Evolutionary conservation across 1,140 invertebrate species (phyloP), one percentile per base, ranked within the genome.

Genomic region (Zeugodacus cucurbitae): DNA sequence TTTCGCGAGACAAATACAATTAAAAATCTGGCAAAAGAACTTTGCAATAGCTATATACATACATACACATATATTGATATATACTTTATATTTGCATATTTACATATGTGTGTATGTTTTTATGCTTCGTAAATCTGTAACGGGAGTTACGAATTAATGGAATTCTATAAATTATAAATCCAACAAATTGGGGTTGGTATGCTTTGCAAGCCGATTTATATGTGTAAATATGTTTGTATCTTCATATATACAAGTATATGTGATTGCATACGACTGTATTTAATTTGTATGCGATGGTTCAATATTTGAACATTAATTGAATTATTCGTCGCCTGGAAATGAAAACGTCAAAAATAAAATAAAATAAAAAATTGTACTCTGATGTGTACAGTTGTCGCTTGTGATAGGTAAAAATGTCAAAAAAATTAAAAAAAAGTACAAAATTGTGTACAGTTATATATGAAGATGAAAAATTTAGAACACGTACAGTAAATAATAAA

Each of bases 211-310:
- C 22, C 62, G 7, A 3, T 32, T 29, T 26, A 14, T 37, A 17
- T 17, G 17, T 3, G 17, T 2, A 34, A 70, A 34, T 70, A 70
- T 82, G 67, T 22, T 20, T 41, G 62, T 48, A 14, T 10, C 14
- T 0, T 14, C 44, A 22, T 58, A 37, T 57, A 59, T 57, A 3
- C 37, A 58, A 62, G 29, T 41, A 41, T 32, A 26, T 59, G 20
- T 87, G 85, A 6, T 44, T 62, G 17, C 37, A 17, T 87, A 10
- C 14, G 26, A 29, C 64, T 67, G 41, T 70, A 48, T 62, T 67
- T 67, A 62, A 67, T 87, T 87, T 87, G 41, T 29, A 67, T 87
- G 37, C 59, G n/a, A 70, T 48, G 11, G 37, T 70, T 67, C 44
- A 67, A 82, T 82, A 82, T 82, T 54, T 29, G 22, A 48, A 29